Conservation (phyloP, 2,888 invertebrate genomes). For the Chloroclystis v-ata region DNA sequence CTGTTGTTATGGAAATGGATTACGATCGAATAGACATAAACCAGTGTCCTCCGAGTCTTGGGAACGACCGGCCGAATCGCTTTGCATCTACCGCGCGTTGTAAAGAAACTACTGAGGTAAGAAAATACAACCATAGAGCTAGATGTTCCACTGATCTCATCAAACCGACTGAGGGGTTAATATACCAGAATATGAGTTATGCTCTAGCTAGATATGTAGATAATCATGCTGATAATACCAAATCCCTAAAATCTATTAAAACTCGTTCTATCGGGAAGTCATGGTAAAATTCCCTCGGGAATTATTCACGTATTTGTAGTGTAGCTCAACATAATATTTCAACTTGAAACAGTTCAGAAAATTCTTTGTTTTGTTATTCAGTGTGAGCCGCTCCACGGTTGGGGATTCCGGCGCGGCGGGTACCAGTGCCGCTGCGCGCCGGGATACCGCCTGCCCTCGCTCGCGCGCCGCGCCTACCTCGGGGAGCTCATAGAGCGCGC, state of each 20-base stretch:
- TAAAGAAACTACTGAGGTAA: conserved; percentile 93
- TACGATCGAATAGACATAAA: conserved; percentile 98
- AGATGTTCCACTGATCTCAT: not conserved
- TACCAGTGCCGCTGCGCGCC: conserved; percentile 96
- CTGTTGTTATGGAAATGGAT: conserved; percentile 96
- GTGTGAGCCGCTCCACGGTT: conserved; percentile 98
- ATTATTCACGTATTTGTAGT: too few relatives aligned
- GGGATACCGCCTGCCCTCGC: conserved; percentile 90
- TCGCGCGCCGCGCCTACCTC: conserved; percentile 92
- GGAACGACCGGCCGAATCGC: conserved; percentile 91
- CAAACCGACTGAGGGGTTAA: too few relatives aligned
- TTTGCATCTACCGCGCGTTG: conserved; percentile 95
- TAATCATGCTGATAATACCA: too few relatives aligned
- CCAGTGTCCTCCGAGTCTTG: conserved; percentile 93
- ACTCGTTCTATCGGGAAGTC: too few relatives aligned
- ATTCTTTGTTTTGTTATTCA: conserved; percentile 52
- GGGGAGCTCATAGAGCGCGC: conserved; percentile 97
- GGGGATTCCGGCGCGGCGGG: conserved; percentile 96
- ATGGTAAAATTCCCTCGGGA: too few relatives aligned
- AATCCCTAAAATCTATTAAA: too few relatives aligned
- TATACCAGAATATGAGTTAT: too few relatives aligned
- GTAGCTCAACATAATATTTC: too few relatives aligned
- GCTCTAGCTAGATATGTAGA: too few relatives aligned
- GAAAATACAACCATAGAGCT: not conserved
- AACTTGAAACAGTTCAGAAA: too few relatives aligned